phyloP scores from a whole-genome alignment of 2,888 invertebrate species.

The Tiliacea citrago region DNA sequence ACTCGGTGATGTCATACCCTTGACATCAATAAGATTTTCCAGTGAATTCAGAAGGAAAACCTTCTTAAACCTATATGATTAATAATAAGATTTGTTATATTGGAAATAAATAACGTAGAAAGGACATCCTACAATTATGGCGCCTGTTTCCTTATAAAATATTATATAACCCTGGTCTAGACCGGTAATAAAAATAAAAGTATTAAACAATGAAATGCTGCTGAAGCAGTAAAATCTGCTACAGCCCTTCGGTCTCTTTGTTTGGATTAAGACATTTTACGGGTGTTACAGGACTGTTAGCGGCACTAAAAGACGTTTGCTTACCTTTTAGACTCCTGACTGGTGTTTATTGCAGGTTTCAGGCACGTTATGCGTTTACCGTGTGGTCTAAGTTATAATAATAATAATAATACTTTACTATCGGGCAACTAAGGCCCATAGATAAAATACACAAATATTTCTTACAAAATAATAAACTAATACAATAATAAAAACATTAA shows the following conservation, averaged over 20 bases:
- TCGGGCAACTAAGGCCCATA: too few relatives aligned
- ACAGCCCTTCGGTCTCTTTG: constrained; percentile 15
- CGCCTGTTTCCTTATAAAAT: neutral
- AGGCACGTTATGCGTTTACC: too few relatives aligned
- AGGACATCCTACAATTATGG: neutral
- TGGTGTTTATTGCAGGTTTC: constrained; percentile 44
- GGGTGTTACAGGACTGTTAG: neutral
- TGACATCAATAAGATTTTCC: neutral
- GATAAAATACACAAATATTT: too few relatives aligned
- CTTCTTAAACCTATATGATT: too few relatives aligned
- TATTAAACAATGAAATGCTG: constrained; percentile 28
- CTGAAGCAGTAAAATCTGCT: constrained; percentile 14
- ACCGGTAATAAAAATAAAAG: constrained; percentile 13
- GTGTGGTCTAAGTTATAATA: too few relatives aligned
- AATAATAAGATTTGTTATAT: neutral
- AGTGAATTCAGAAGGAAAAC: constrained; percentile 4
- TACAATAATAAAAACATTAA: too few relatives aligned
- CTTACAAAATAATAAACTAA: too few relatives aligned
- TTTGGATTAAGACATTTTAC: constrained; percentile 30
- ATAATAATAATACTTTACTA: too few relatives aligned
- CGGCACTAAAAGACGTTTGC: constrained; percentile 25
- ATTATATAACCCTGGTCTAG: constrained; percentile 1
- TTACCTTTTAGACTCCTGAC: constrained; percentile 1
- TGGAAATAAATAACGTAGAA: neutral
- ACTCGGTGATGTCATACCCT: neutral